phyloP scores from a whole-genome alignment of 2,113 vertebrate genomes.

The Oreamnos americanus region DNA sequence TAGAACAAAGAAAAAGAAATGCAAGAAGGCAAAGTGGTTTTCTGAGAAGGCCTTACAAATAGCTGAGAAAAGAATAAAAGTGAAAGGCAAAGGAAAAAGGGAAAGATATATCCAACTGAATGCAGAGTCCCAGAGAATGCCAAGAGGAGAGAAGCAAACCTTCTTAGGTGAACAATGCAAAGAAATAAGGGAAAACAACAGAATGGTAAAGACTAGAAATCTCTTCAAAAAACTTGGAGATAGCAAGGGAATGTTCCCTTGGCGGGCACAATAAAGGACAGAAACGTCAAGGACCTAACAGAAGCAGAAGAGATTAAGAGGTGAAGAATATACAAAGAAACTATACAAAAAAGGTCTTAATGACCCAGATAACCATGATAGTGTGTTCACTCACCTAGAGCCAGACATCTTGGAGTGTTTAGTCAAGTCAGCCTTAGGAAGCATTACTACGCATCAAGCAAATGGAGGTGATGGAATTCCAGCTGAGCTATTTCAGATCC shows the following conservation, averaged over 20 bases:
- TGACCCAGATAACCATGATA: not conserved
- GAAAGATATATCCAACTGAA: not conserved
- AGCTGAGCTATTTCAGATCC: not conserved
- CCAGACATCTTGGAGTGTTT: not conserved
- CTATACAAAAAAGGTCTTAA: not conserved
- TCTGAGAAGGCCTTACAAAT: not conserved
- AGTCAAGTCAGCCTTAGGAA: not conserved
- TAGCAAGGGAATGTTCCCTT: not conserved
- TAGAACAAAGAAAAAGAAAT: not conserved
- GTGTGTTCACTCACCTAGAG: not conserved
- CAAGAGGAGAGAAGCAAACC: not conserved
- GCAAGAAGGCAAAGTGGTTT: not conserved
- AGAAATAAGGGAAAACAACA: not conserved
- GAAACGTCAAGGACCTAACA: not conserved
- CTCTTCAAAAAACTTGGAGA: not conserved
- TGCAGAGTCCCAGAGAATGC: not conserved
- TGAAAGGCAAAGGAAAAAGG: not conserved
- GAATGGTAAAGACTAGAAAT: not conserved
- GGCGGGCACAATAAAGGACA: not conserved
- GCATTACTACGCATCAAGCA: not conserved
- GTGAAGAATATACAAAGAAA: not conserved
- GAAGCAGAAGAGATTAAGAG: not conserved
- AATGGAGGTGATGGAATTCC: not conserved
- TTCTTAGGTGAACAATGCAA: not conserved
- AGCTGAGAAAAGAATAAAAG: not conserved